phyloP scores from a whole-genome alignment of 2,113 vertebrate genomes.

The Strix uralensis region DNA sequence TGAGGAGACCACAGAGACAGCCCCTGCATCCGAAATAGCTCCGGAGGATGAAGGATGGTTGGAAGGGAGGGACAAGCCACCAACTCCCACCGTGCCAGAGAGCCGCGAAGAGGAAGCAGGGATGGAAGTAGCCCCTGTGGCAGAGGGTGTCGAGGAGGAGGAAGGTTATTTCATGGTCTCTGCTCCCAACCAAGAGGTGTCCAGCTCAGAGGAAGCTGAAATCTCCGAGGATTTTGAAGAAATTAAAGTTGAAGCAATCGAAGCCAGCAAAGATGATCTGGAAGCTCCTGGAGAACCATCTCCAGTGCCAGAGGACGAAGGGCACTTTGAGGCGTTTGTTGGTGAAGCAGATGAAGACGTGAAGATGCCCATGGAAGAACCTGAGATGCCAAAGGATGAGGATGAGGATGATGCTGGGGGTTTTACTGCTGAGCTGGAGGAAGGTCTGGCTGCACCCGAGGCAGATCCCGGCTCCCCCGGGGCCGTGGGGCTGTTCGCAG shows the following conservation, averaged over 20 bases:
- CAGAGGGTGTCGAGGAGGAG: slow-evolving; percentile 47
- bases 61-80: not conserved
- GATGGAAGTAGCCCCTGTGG: not conserved
- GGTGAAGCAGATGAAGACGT: not conserved
- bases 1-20: not conserved
- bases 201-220: not conserved
- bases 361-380: not conserved
- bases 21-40: accelerated
- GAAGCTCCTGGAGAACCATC: not conserved
- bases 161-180: slow-evolving; percentile 22
- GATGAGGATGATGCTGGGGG: not conserved
- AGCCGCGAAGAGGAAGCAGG: not conserved
- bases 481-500: accelerated
- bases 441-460: not conserved
- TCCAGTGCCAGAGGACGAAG: not conserved
- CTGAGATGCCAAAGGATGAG: not conserved
- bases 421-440: not conserved
- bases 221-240: not conserved
- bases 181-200: not conserved
- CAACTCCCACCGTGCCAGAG: not conserved
- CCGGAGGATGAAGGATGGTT: not conserved
- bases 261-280: not conserved
- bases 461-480: accelerated
- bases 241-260: not conserved
- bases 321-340: accelerated